Base-by-base conservation (phyloP, 53 echinoderm and acorn worm genomes). In the Crossaster papposus region DNA sequence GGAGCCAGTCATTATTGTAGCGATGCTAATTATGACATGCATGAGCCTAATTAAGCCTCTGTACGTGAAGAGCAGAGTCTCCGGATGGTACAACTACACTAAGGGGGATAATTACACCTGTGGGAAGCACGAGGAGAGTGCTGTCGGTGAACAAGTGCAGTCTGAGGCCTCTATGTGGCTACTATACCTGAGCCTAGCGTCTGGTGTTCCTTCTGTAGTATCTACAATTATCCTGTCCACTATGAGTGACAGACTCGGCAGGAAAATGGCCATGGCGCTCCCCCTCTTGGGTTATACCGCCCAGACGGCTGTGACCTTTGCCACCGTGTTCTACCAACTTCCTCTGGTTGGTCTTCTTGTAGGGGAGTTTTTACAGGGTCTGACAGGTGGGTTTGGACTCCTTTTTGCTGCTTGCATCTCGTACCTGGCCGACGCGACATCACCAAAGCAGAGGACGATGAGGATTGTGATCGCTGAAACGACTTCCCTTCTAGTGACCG, bases 401-500 rank as follows among this genome's bases (percentile, higher is more conserved):
- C 80, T 91, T 20, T 88, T 91, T 64, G 83, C 91, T 28, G 91
- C 88, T 5, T 82, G 78, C 62, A 83, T 91, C 38, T 51, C 76
- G 14, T 91, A 91, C 81, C 71, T 93, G 32, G 52, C 91, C 18
- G 94, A 93, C 82, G 79, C 83, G 34, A 91, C 91, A 2, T 29
- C 78, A 11, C 65, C 58, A 65, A 88, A 83, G 30, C 64, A 89
- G 14, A 78, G 91, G 22, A 93, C 91, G 28, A 51, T 91, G 70
- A 65, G 83, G 4, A 93, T 93, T 20, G 89, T 93, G 29, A 24
- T 93, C 32, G 53, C 89, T 0, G 94, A 93, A 72, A 88, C 82
- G 65, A 78, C 82, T 1, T 23, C 79, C 6, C 91, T 88, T 33
- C 54, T 78, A 12, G 89, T 91, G 1, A 68, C 88, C 7, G 91